Conservation (phyloP, 2,113 vertebrate genomes). For the Gavia stellata region DNA sequence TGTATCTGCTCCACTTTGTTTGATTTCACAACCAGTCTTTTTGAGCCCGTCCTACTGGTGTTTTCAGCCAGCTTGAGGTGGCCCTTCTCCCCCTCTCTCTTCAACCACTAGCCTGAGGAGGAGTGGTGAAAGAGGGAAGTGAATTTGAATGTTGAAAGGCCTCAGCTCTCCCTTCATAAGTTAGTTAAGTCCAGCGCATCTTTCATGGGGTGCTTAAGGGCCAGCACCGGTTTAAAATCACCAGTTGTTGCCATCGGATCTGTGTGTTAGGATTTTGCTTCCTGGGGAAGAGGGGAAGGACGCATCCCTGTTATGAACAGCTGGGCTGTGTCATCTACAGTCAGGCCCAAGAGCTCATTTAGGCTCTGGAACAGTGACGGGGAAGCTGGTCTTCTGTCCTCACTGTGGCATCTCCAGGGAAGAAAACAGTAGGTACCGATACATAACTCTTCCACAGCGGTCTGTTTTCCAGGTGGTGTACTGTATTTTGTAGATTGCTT, state of each 20-base stretch:
- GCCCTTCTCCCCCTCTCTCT: not conserved
- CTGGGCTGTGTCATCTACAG: not conserved
- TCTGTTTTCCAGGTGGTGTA: not conserved
- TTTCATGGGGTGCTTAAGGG: not conserved
- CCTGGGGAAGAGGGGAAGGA: not conserved
- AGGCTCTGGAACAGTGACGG: not conserved
- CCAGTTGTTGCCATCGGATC: not conserved
- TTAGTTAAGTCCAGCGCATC: not conserved
- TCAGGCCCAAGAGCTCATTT: not conserved
- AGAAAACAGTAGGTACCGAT: not conserved
- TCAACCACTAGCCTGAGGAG: not conserved
- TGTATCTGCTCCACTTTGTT: not conserved
- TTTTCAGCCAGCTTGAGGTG: not conserved
- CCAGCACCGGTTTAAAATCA: not conserved
- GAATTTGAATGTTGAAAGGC: not conserved
- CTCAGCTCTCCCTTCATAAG: not conserved
- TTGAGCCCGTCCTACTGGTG: not conserved
- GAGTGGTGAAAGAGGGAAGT: not conserved
- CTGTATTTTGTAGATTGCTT: not conserved
- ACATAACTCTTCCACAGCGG: not conserved
- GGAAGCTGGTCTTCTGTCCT: not conserved
- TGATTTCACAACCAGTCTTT: not conserved
- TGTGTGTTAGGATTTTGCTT: not conserved
- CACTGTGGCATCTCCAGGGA: not conserved
- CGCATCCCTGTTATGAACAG: fast-evolving